Percentiles rank a stretch among this genome's conserved stretches.
Evolutionary conservation across 2,888 invertebrate species (phyloP).

Genomic region (Brachyptera putata): DNA sequence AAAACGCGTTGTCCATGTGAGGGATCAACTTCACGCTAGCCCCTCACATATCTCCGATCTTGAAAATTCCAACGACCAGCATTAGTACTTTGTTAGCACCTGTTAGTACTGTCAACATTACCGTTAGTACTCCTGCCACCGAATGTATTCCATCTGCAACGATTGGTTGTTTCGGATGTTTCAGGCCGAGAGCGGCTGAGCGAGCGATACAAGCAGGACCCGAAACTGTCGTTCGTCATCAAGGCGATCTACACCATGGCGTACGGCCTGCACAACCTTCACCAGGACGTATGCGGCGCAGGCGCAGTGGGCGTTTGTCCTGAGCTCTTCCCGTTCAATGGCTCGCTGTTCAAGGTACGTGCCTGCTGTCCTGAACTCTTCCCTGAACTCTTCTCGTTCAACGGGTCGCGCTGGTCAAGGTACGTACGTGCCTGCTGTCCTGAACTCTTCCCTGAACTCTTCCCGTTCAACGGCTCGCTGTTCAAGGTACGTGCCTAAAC

Average conservation of each 20-base stretch:
- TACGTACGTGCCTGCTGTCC: no score
- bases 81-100: no score
- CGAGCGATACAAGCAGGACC: conserved; percentile 62
- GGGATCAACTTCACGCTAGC: no score
- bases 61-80: no score
- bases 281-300: conserved; percentile 57
- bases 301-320: conserved; percentile 54
- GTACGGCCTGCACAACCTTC: conserved; percentile 67
- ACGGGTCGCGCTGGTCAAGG: conserved; percentile 64
- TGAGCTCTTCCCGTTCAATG: conserved; percentile 66
- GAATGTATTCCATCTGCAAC: no score
- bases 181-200: conserved; percentile 55
- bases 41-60: no score
- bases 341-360: conserved; percentile 57
- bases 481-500: conserved; percentile 56
- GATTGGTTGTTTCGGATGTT: no score
- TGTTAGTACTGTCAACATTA: no score
- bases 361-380: no score
- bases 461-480: conserved; percentile 66
- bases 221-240: conserved; percentile 74
- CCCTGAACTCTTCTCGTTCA: conserved; percentile 63
- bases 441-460: conserved; percentile 59
- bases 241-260: conserved; percentile 74
- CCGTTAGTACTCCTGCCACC: no score
- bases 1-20: no score